Conservation (phyloP, 2,113 vertebrate genomes). For the Caretta caretta region DNA sequence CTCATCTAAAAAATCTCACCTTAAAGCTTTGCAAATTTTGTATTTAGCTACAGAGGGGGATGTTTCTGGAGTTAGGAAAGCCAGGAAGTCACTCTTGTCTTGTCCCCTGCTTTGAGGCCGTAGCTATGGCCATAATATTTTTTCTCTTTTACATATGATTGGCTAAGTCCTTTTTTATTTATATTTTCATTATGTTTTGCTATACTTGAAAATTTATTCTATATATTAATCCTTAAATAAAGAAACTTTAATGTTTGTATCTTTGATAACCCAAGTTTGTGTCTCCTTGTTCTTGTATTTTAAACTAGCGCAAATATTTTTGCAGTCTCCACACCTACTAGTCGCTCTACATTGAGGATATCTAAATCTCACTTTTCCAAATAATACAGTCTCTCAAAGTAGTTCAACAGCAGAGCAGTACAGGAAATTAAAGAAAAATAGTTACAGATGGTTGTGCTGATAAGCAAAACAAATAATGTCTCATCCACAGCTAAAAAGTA, state of each 20-base stretch:
- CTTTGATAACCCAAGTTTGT: not conserved
- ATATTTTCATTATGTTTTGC: not conserved
- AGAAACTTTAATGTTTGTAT: not conserved
- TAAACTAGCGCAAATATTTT: not conserved
- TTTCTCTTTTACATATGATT: not conserved
- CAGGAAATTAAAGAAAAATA: not conserved
- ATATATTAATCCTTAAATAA: not conserved
- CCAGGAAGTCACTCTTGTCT: not conserved
- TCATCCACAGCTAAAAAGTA: slow-evolving; percentile 41
- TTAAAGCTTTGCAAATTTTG: not conserved
- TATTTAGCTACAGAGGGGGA: not conserved
- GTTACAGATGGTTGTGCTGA: not conserved
- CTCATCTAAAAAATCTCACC: not conserved
- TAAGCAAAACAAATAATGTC: slow-evolving; percentile 40
- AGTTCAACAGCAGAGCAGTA: not conserved
- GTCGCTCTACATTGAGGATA: not conserved
- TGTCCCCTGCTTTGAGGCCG: not conserved
- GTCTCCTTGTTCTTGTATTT: not conserved
- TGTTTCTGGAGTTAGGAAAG: not conserved
- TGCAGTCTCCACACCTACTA: not conserved
- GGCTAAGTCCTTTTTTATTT: not conserved
- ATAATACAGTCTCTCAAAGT: not conserved
- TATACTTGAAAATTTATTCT: not conserved
- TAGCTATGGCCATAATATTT: not conserved
- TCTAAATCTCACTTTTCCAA: not conserved